A percentile compares a stretch with the other conserved stretches of the same genome.
phyloP scores from a whole-genome alignment of 2,113 vertebrate species.

The Verasper variegatus region DNA sequence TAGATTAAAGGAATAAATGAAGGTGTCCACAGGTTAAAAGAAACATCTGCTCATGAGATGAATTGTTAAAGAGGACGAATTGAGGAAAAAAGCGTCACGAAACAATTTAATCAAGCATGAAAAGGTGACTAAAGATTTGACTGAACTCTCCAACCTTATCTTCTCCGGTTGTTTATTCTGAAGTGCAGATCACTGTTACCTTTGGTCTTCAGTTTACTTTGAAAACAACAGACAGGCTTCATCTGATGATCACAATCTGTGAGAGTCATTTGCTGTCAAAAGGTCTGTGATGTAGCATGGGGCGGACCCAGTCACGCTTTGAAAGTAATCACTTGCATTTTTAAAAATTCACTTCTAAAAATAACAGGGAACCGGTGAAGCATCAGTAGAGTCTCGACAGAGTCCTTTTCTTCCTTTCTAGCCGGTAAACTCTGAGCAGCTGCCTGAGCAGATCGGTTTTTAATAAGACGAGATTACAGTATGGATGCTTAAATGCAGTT shows the following conservation, averaged over 20 bases:
- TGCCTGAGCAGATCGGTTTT: neutral
- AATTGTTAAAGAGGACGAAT: slow-evolving; percentile 8
- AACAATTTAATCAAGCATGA: neutral
- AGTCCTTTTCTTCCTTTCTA: neutral
- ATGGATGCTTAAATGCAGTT: no score
- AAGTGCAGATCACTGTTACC: neutral
- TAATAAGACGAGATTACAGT: no score
- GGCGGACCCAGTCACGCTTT: slow-evolving; percentile 21
- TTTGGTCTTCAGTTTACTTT: slow-evolving; percentile 1
- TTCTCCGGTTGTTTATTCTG: slow-evolving; percentile 1
- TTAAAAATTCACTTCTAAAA: slow-evolving; percentile 29
- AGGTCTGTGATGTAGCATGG: slow-evolving; percentile 8
- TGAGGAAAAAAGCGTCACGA: neutral
- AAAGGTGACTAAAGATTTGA: neutral
- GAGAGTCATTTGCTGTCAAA: slow-evolving; percentile 3
- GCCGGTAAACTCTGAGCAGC: neutral
- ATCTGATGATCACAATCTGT: slow-evolving; percentile 20
- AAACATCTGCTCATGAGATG: neutral
- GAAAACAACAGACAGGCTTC: slow-evolving; percentile 10
- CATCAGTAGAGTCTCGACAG: slow-evolving; percentile 3
- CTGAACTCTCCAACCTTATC: neutral
- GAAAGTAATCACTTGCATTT: slow-evolving; percentile 21
- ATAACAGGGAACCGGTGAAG: slow-evolving; percentile 3
- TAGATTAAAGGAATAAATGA: slow-evolving; percentile 2
- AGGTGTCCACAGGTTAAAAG: neutral